phyloP scores from a whole-genome alignment of 92 coral and sea anemone genomes.

The Zoanthus sociatus region DNA sequence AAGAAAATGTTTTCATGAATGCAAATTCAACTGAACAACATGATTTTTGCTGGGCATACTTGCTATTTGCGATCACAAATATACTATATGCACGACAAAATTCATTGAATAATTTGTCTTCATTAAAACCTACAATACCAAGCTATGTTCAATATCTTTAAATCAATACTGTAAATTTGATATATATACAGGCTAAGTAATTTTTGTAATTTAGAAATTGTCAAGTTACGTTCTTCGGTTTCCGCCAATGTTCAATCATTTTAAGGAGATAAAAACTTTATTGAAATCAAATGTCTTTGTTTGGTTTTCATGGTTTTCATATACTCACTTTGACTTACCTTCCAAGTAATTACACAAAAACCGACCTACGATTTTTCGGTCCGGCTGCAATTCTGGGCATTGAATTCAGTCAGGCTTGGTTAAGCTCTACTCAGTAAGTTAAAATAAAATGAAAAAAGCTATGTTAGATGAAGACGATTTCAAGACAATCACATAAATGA shows the following conservation, averaged over 20 bases:
- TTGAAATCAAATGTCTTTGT: background rate
- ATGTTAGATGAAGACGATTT: constrained; percentile 12
- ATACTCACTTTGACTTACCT: background rate
- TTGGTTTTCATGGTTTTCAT: background rate
- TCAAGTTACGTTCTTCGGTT: too few relatives aligned
- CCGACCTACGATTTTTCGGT: background rate
- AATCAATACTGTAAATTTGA: too few relatives aligned
- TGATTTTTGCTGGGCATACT: background rate
- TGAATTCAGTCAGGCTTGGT: background rate
- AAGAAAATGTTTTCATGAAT: background rate
- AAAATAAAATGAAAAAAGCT: constrained; percentile 7
- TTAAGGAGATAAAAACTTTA: background rate
- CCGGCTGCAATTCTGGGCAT: constrained; percentile 1
- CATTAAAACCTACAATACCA: background rate
- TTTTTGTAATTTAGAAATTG: too few relatives aligned
- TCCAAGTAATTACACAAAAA: background rate
- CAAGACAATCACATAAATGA: too few relatives aligned
- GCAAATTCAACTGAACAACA: background rate
- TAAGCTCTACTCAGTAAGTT: constrained; percentile 15
- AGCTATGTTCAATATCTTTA: background rate
- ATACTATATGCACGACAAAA: background rate
- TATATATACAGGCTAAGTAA: background rate
- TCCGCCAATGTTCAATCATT: background rate
- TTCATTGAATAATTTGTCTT: background rate
- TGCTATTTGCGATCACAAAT: background rate